Percentiles rank a stretch among this genome's conserved stretches.
Evolutionary conservation across 2,113 vertebrate species (phyloP).

Genomic region (Rostratula benghalensis): DNA sequence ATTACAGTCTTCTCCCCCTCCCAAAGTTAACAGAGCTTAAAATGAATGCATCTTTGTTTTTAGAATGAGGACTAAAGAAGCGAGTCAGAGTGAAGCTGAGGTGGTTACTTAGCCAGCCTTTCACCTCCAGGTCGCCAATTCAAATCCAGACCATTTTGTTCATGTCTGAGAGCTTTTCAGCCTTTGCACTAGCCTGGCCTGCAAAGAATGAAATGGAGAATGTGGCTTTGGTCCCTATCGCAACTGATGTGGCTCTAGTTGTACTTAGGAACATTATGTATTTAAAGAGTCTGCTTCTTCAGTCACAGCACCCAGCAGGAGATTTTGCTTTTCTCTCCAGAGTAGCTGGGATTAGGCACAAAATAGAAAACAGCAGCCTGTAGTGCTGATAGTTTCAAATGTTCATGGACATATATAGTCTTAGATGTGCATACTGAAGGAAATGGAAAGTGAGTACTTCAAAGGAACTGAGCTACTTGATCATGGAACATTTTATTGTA

Average conservation of each 20-base stretch:
- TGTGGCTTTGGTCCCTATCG: neutral
- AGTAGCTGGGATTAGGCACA: neutral
- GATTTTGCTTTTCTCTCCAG: neutral
- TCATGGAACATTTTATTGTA: slow-evolving; percentile 22
- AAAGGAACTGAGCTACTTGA: slow-evolving; percentile 36
- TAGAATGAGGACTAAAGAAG: neutral
- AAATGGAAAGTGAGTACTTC: slow-evolving; percentile 25
- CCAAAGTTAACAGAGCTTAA: slow-evolving; percentile 11
- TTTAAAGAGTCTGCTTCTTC: neutral
- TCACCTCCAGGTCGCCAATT: neutral
- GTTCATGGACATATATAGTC: neutral
- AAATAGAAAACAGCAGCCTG: neutral
- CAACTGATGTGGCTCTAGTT: neutral
- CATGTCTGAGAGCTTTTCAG: neutral
- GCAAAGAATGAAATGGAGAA: neutral
- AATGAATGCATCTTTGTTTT: slow-evolving; percentile 24
- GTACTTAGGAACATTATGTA: neutral
- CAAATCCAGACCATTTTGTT: neutral
- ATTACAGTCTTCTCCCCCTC: neutral
- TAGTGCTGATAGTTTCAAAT: neutral
- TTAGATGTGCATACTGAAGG: neutral
- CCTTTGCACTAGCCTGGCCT: neutral
- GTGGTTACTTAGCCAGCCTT: neutral
- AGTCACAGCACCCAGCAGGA: neutral
- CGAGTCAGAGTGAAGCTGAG: neutral